Evolutionary conservation across 2,797 vertebrate genomes (phyloP), one percentile per base, ranked within the genome.

Genomic region (Semaprochilodus insignis): DNA sequence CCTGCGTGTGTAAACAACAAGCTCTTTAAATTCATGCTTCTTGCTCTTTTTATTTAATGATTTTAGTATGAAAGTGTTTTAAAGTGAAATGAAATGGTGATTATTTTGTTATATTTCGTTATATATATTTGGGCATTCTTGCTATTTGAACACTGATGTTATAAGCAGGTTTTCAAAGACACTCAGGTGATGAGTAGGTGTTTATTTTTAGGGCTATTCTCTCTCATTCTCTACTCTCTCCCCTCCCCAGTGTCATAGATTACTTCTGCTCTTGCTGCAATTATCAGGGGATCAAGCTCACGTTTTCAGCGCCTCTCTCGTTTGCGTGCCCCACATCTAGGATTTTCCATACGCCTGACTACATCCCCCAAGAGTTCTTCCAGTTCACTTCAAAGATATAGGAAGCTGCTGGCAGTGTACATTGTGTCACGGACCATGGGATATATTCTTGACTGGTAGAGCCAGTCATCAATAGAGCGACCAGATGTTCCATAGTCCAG

Each of bases 121-220:
- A 1, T 31, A 31, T 31, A 31, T 31, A 31, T 31, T 31, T 23
- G 8, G 13, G 23, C 59, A 60, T 23, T n/a, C n/a, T 8, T 23
- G 13, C 0, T 59, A n/a, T 59, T 48, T 59, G 6, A 21, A 62
- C n/a, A 14, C 10, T 66, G 27, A 34, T 36, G 48, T 25, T 40
- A 40, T 70, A 74, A 85, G 72, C 78, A 80, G 57, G 13, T 54
- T 70, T 81, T 84, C 74, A 71, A 72, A 69, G 36, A 34, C 34
- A 63, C 36, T 73, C 72, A 66, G 60, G 59, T 81, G 74, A 66
- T 73, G 78, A 54, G 36, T 48, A 72, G 59, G 17, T 84, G 67
- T 84, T 84, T 87, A 85, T 85, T 88, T 87, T 82, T 85, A 77
- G 73, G 63, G 17, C n/a, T 57, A 71, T 71, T 34, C 73, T 59